A percentile compares a stretch with the other conserved stretches of the same genome.
These are phyloP conservation scores for Conger conger DNA, from an alignment of 2,113 vertebrate genomes.

Conservation along the genomic window DNA sequence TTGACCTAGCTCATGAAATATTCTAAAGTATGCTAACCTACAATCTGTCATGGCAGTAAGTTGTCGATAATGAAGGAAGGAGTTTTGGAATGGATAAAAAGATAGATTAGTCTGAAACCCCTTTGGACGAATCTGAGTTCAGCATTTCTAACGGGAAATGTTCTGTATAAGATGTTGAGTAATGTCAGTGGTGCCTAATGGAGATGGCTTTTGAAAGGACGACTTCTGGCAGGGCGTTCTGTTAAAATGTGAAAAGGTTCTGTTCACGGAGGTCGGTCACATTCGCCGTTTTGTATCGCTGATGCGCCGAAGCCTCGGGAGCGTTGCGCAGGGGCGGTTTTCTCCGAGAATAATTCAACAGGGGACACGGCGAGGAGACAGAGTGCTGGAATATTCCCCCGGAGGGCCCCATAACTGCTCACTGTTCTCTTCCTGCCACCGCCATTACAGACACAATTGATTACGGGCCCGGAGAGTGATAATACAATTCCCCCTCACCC, in stretches of 20 bases:
- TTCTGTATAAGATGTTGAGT: too few relatives aligned
- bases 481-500: constrained; percentile 72
- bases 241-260: neutral
- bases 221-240: neutral
- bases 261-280: neutral
- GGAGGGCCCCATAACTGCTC: constrained; percentile 52
- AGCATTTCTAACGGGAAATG: too few relatives aligned
- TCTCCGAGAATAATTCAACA: constrained; percentile 54
- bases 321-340: neutral
- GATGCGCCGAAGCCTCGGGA: neutral
- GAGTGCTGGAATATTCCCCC: constrained; percentile 60
- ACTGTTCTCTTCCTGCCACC: constrained; percentile 49
- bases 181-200: neutral
- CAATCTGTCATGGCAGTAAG: neutral
- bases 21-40: neutral
- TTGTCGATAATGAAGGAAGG: neutral
- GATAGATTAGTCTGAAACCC: too few relatives aligned
- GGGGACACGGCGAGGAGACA: constrained; percentile 50
- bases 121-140: too few relatives aligned
- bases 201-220: neutral
- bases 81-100: neutral
- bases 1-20: too few relatives aligned
- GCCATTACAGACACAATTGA: constrained; percentile 69
- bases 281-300: neutral
- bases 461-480: constrained; percentile 78